Base-by-base conservation (phyloP, 2,113 vertebrate genomes). In the Callochromis pleurospilus region DNA sequence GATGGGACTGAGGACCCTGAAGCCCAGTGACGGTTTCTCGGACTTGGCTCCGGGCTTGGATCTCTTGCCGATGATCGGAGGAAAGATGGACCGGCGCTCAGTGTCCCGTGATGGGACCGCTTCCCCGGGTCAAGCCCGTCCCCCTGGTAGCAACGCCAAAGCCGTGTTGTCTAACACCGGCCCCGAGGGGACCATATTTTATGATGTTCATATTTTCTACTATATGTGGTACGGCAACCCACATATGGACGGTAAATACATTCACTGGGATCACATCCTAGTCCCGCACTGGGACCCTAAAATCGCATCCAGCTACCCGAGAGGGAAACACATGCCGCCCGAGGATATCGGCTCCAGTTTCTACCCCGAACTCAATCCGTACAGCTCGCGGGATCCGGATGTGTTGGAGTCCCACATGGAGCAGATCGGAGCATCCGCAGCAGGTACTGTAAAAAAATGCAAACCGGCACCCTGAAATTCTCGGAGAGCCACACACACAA, bases 261-360 rank as follows among this genome's bases (percentile, higher is more conserved):
- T 97, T 13, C 97, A 98, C 89, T 98, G 97, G 97, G 98, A 98
- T 93, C 98, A 98, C 86, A 96, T 97, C 87, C 96, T 98, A 89
- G 97, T 98, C 56, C 97, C 97, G 3, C 97, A 98, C 95, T 98
- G 98, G 98, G 98, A 98, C 94, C 97, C 97, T 68, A 98, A 98
- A 90, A 97, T 98, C 85, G 97, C 98, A 2, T 97, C 97, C 91
- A 97, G 98, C 91, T 98, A 98, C 89, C 97, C 98, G 21, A 97
- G 97, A 93, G 97, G 98, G 62, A 97, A 96, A 90, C 98, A 98
- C 94, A 96, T 92, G 94, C 95, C 97, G 5, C 97, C 97, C 2
- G 97, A 97, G 9, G 97, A 98, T 95, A 95, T 98, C 89, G 97
- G 97, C 33, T 97, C 97, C 82, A 98, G 97, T 87, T 98, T 97